phyloP scores from a whole-genome alignment of 1,140 invertebrate genomes.

The Calycopis cecrops region DNA sequence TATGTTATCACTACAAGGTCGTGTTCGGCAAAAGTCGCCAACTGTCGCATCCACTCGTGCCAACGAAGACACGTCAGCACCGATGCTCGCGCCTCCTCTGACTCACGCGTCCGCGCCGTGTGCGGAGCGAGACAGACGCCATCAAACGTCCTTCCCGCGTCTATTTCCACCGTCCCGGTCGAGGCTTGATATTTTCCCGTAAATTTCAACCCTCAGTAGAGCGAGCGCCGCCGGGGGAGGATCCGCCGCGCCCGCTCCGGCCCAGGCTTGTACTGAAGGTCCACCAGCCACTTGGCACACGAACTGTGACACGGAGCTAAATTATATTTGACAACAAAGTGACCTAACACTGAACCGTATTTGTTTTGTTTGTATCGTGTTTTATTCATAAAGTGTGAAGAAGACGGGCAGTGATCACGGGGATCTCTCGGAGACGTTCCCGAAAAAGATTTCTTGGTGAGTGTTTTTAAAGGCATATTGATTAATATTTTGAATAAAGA shows the following conservation, averaged over 20 bases:
- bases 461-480: slow-evolving; percentile 45
- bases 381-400: background rate
- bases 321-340: slow-evolving; percentile 2
- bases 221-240: slow-evolving; percentile 28
- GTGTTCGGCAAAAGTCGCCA: slow-evolving; percentile 28
- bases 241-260: slow-evolving; percentile 1
- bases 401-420: background rate
- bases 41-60: slow-evolving; percentile 26
- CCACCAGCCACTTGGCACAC: slow-evolving; percentile 46
- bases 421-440: background rate
- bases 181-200: slow-evolving; percentile 66
- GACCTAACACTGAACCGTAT: background rate
- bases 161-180: slow-evolving; percentile 55
- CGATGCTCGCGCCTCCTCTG: background rate
- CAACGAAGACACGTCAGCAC: slow-evolving; percentile 7
- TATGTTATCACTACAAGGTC: background rate
- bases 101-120: background rate
- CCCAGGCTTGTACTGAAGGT: slow-evolving; percentile 45
- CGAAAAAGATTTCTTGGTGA: slow-evolving; percentile 36
- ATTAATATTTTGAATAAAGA: slow-evolving; percentile 30
- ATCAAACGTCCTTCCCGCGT: slow-evolving; percentile 28
- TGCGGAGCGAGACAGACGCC: slow-evolving; percentile 34
- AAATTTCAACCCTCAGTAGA: slow-evolving; percentile 59
- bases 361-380: slow-evolving; percentile 1
- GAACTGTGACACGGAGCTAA: slow-evolving; percentile 17